Evolutionary conservation across 2,113 vertebrate species (phyloP), one percentile per base, ranked within the genome.

Genomic region (Orthochromis malagaraziensis): DNA sequence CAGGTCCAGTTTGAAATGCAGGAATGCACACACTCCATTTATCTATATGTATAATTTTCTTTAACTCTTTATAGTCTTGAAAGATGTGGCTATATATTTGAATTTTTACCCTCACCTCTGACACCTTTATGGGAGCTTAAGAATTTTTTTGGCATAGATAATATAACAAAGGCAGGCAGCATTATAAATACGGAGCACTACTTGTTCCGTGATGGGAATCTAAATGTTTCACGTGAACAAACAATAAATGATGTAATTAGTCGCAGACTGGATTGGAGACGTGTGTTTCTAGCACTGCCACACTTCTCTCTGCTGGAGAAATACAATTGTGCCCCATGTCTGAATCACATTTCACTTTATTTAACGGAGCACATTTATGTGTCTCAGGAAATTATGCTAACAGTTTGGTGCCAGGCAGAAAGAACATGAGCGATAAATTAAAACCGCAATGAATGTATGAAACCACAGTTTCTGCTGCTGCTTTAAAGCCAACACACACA

Each of bases 321-420:
- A 85, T 70, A 70, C 75, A 87, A 42, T 82, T 49, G 40, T 6
- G 8, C 21, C 2, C 47, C 33, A 54, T 82, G 89, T 75, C 84
- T 82, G 91, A 90, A 89, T 90, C 75, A 40, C 88, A 81, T 88
- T 75, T 89, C 83, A 3, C 63, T 82, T 85, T 81, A 92, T 92
- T 91, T 53, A 82, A 90, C 40, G n/a, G 65, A 87, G 87, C 79
- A 79, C 84, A 45, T 88, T 90, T 53, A 63, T 88, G 33, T 21
- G 42, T 88, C 3, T n/a, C 31, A 81, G 79, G 79, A 81, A 91
- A 90, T 55, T 47, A 60, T 33, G 42, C 79, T 6, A 60, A 83
- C 49, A 73, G 77, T 86, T 87, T 82, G 82, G 89, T 85, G 91
- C 88, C 87, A 85, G 84, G 68, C 82, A 21, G 77, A 85, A 68